These are phyloP conservation scores for Conistra vaccinii DNA, from an alignment of 2,888 invertebrate species.

Conservation along the genomic window DNA sequence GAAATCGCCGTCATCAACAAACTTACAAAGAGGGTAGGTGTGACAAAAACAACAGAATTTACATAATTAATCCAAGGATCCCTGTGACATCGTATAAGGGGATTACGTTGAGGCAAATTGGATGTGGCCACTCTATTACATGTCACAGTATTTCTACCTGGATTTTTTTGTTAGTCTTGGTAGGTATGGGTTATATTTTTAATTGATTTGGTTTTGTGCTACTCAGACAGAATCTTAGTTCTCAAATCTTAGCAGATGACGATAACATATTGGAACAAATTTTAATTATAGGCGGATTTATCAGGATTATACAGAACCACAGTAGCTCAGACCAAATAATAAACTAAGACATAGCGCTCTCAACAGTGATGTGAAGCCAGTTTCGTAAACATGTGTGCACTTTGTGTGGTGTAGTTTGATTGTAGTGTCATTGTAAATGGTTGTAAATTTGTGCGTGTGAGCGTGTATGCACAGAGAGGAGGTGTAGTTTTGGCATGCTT, in stretches of 20 bases:
- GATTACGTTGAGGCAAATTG: slow-evolving; percentile 83
- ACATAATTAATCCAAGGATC: slow-evolving; percentile 82
- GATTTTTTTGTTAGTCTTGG: slow-evolving; percentile 20
- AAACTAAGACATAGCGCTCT: too few species aligned
- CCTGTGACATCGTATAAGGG: slow-evolving; percentile 74
- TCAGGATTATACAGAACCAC: neutral
- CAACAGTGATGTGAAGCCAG: too few species aligned
- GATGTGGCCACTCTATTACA: slow-evolving; percentile 73
- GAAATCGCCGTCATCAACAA: slow-evolving; percentile 56
- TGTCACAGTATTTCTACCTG: slow-evolving; percentile 38
- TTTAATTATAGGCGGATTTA: neutral
- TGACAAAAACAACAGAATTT: slow-evolving; percentile 81
- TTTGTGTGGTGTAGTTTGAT: too few species aligned
- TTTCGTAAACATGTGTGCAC: too few species aligned
- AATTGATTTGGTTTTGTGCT: neutral
- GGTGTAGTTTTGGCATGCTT: too few species aligned
- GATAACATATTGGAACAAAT: neutral
- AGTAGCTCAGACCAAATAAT: too few species aligned
- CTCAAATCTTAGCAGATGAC: neutral
- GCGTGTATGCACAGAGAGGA: too few species aligned
- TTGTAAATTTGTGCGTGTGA: too few species aligned
- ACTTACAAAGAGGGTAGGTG: slow-evolving; percentile 59
- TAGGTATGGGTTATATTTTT: neutral
- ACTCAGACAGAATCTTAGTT: neutral
- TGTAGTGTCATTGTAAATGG: too few species aligned